A percentile compares a stretch with the other conserved stretches of the same genome.
phyloP scores from a whole-genome alignment of 2,888 invertebrate species.

The Heliconius sara region DNA sequence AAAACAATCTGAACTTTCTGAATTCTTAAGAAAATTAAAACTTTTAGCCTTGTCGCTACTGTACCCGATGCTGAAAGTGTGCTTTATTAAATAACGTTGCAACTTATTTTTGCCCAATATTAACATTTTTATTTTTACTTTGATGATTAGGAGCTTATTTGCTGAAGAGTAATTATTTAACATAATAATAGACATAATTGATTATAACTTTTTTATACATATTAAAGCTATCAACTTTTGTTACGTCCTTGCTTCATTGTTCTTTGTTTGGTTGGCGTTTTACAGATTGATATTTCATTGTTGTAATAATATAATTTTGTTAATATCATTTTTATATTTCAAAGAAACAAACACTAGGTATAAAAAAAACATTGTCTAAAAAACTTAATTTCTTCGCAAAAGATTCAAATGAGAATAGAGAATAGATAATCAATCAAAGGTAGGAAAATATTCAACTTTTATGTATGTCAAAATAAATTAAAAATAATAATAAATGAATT shows the following conservation, averaged over 20 bases:
- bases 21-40: constrained; percentile 77
- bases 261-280: no score
- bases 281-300: neutral
- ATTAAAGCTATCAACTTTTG: no score
- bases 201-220: no score
- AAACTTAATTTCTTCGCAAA: neutral
- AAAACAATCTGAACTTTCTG: constrained; percentile 78
- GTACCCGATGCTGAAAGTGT: constrained; percentile 42
- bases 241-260: no score
- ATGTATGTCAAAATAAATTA: no score
- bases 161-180: no score
- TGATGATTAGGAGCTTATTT: neutral
- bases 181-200: no score
- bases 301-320: neutral
- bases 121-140: constrained; percentile 24
- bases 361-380: neutral
- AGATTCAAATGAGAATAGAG: no score
- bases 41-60: constrained; percentile 55
- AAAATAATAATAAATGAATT: no score
- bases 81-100: constrained; percentile 47
- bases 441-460: no score
- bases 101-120: constrained; percentile 41
- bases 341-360: neutral
- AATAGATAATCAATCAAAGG: no score
- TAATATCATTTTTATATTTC: no score